Evolutionary conservation across 2,797 vertebrate genomes (phyloP), one percentile per base, ranked within the genome.

Genomic region (Otus scops): DNA sequence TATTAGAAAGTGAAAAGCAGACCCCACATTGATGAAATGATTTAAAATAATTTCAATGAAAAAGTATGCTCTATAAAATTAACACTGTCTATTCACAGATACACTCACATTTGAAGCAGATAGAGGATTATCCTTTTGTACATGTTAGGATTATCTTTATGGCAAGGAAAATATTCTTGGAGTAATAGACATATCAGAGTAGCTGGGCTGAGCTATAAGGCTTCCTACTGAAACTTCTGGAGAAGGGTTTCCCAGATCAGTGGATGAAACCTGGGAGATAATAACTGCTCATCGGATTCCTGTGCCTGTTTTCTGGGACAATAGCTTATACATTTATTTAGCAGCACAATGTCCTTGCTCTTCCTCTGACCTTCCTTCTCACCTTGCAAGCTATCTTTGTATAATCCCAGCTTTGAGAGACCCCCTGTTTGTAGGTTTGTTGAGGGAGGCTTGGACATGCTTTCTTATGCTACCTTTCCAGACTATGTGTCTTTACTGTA

Each of bases 1-100:
- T 48, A 64, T 74, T 74, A 85, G 60, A 85, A 96, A 93, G 90
- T 53, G 74, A 90, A 94, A 94, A 68, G 3, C 32, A 92, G 54
- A 61, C 10, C 5, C 27, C 30, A 56, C 0, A 0, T 3, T 68
- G 77, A 75, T 26, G 27, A 95, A 97, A 91, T 23, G 7, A 77
- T 82, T 94, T 90, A 61, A 93, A 92, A 79, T 30, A 60, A 78
- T 61, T 56, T 85, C 27, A 65, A 30, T 70, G 80, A 63, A 92
- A 89, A 86, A 54, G 15, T 45, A 54, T 57, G 32, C 30, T 68
- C 30, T 69, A 54, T 56, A 71, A 90, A 95, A 89, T 80, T 88
- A 83, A 60, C 11, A 20, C 15, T 75, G 24, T 51, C 26, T 79
- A 19, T 73, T 84, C 51, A 48, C 20, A 88, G 85, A 59, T 39